Base-by-base conservation (phyloP, 2,888 invertebrate genomes). In the Sphaerophoria taeniata region DNA sequence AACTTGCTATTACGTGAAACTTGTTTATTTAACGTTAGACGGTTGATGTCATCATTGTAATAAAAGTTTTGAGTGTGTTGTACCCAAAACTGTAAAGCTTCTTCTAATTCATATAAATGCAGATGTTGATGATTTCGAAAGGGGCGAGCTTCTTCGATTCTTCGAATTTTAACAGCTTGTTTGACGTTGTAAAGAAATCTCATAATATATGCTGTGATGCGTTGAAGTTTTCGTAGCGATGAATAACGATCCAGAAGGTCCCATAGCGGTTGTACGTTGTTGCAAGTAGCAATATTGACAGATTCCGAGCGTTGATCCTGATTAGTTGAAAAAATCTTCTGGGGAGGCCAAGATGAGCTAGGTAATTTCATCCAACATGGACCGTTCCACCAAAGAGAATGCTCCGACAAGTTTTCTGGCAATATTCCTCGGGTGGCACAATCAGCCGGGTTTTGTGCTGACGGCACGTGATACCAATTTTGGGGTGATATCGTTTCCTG, bases 141-240 rank as follows among this genome's bases (percentile, higher is more conserved):
- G 6, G 60, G 24, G 14, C 16, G 12, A 4, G 39, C 49, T 60
- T 39, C 6, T 39, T 16, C 9, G 11, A 12, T 24, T 34, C 69
- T 58, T 16, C 43, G 39, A 2, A 51, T 34, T 45, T 49, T 34
- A 0, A 69, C 33, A 11, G 56, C 70, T n/a, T 36, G 4, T 45
- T 12, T 9, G 7, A 16, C 0, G n/a, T 79, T 79, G 31, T 56
- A 12, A 4, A 24, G 0, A 39, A 34, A 79, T 11, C 60, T 31
- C 6, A 65, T n/a, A 7, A 79, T 11, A 14, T 53, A 67, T 5
- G 67, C 73, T 1, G 73, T 73, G 7, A 69, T 33, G 12, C 67
- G 53, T 2, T 69, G 55, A 3, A 72, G 33, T 33, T 49, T 78
- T 2, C 31, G 14, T 4, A 70, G 14, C 0, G 61, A 61, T 0